phyloP scores from a whole-genome alignment of 2,113 vertebrate genomes.

The Pseudorasbora parva region DNA sequence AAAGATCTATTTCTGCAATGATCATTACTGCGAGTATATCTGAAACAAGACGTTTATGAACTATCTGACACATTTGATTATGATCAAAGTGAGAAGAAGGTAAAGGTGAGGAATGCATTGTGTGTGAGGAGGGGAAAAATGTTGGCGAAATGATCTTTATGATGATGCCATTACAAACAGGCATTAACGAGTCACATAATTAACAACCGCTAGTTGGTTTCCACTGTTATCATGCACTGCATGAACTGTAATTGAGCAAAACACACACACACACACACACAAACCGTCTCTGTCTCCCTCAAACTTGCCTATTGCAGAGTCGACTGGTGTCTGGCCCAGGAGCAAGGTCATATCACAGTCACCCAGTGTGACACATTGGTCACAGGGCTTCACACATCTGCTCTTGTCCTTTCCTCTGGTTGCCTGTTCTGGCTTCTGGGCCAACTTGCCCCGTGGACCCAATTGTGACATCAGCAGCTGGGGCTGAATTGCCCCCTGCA shows the following conservation, averaged over 20 bases:
- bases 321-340: slow-evolving; percentile 43
- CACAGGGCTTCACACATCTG: slow-evolving; percentile 59
- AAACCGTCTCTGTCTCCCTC: background rate
- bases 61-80: slow-evolving; percentile 37
- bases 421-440: background rate
- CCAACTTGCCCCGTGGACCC: slow-evolving; percentile 57
- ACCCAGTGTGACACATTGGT: slow-evolving; percentile 56
- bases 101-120: background rate
- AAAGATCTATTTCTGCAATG: slow-evolving; percentile 38
- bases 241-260: slow-evolving; percentile 32
- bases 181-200: slow-evolving; percentile 22
- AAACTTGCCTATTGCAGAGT: background rate
- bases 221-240: slow-evolving; percentile 9
- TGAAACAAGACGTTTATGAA: slow-evolving; percentile 40
- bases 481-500: slow-evolving; percentile 33
- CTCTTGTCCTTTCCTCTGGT: slow-evolving; percentile 42
- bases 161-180: slow-evolving; percentile 7
- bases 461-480: slow-evolving; percentile 54
- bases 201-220: background rate
- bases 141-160: background rate
- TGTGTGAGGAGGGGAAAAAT: background rate
- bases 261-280: background rate
- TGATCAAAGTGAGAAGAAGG: slow-evolving; percentile 5
- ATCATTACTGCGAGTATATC: slow-evolving; percentile 39
- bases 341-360: slow-evolving; percentile 63